Percentiles rank a stretch among this genome's conserved stretches.
Conservation (phyloP, 2,888 invertebrate genomes). For the Rhingia rostrata region DNA sequence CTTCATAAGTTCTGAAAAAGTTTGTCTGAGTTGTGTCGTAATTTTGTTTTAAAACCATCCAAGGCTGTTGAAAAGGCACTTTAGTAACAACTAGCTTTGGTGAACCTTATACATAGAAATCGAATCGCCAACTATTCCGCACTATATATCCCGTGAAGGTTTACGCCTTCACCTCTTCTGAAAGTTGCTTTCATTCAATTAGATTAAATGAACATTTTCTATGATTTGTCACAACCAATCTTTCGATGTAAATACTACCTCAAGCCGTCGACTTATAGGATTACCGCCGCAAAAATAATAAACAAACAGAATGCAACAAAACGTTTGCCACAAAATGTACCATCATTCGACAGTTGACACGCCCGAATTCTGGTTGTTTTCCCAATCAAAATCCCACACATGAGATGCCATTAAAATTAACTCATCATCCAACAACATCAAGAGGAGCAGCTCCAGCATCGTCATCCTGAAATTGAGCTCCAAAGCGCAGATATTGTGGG, state of each 20-base stretch:
- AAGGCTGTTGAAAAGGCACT: too few relatives aligned
- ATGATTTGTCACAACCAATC: constrained; percentile 66
- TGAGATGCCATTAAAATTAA: constrained; percentile 73
- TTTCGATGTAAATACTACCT: constrained; percentile 58
- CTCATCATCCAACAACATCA: constrained; percentile 52
- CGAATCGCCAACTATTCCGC: too few relatives aligned
- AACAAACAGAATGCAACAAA: constrained; percentile 8
- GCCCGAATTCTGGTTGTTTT: constrained; percentile 26
- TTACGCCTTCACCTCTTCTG: neutral
- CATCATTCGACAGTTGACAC: constrained; percentile 6
- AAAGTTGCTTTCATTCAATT: constrained; percentile 28
- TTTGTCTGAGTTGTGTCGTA: too few relatives aligned
- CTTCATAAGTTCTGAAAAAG: too few relatives aligned
- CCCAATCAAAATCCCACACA: constrained; percentile 67
- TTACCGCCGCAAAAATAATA: constrained; percentile 57
- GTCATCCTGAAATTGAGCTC: constrained; percentile 28
- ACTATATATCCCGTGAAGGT: too few relatives aligned
- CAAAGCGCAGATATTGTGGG: constrained; percentile 22
- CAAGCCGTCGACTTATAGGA: constrained; percentile 61
- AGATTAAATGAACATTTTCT: constrained; percentile 46
- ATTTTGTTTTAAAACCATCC: too few relatives aligned
- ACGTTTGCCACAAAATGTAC: constrained; percentile 15
- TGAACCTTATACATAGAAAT: too few relatives aligned
- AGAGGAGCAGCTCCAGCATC: constrained; percentile 10
- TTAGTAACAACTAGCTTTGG: too few relatives aligned